Percentiles rank a stretch among this genome's conserved stretches.
Evolutionary conservation across 2,797 vertebrate species (phyloP).

Genomic region (Apodemus agrarius): DNA sequence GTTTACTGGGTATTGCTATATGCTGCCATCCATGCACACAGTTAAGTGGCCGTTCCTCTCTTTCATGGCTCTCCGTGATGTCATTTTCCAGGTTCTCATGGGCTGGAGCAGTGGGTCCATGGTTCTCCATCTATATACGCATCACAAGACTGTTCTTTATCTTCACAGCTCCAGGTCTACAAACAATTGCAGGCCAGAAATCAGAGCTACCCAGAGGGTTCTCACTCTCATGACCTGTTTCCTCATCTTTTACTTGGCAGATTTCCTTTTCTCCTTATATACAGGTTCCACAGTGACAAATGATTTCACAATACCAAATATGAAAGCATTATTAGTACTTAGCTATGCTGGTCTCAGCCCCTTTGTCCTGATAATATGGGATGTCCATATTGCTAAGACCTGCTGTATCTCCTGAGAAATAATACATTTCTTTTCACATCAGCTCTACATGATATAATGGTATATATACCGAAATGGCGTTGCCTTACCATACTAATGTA

Average conservation of each 20-base stretch:
- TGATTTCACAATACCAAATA: background rate
- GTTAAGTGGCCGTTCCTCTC: background rate
- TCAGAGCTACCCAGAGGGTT: background rate
- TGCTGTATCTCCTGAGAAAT: background rate
- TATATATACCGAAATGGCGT: no score
- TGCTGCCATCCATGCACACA: background rate
- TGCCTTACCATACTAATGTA: no score
- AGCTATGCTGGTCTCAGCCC: constrained; percentile 17
- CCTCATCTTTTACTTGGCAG: background rate
- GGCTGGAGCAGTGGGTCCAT: no score
- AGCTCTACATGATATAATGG: no score
- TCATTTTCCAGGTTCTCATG: background rate
- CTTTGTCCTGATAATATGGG: background rate
- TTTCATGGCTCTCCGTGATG: background rate
- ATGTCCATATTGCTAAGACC: background rate
- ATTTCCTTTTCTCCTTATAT: background rate
- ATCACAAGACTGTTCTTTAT: no score
- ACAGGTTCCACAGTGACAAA: background rate
- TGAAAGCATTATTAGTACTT: background rate
- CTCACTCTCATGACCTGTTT: background rate
- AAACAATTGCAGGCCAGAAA: no score
- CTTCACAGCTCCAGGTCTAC: no score
- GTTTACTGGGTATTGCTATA: background rate
- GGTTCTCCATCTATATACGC: no score
- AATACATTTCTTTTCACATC: background rate